Evolutionary conservation across 2,113 vertebrate species (phyloP), one percentile per base, ranked within the genome.

Genomic region (Piaya cayana): DNA sequence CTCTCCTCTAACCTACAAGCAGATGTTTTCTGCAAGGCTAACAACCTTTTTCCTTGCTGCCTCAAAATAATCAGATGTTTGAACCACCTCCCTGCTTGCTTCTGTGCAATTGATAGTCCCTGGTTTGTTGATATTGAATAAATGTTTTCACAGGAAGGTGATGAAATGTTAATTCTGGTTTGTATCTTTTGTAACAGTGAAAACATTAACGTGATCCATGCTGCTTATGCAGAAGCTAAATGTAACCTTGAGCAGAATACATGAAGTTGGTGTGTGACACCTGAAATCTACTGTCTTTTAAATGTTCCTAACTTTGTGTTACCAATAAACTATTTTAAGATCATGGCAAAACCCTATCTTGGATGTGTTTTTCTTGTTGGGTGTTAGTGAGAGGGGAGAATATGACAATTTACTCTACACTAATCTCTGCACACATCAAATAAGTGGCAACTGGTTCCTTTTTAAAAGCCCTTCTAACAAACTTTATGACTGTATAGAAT

Each of bases 221-320:
- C 20, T 71, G 58, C 6, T 75, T 13, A 7, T 62, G 27, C 7
- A 45, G 20, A 22, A 65, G 30, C 50, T 64, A 11, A 65, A 53
- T 82, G 93, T 72, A 90, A 60, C 93, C 92, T 90, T 42, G 37
- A 62, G 58, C 59, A 80, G 95, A 94, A 82, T 95, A 60, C 70
- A 58, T 15, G 20, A 65, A 91, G 79, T 74, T 12, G 0, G 88
- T 88, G 92, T 90, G 86, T 47, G 86, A 64, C 30, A 59, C 22
- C 55, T 82, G 59, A 34, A 83, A 93, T 90, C 86, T 85, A 87
- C 82, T 92, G 96, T 63, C 69, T 96, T 96, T 95, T 96, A 94
- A 94, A 67, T 56, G 43, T 47, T 81, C 27, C 37, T 32, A 39
- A 36, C 86, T 76, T 49, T 72, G n/a, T 81, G 21, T 37, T 86